A percentile compares a stretch with the other conserved stretches of the same genome.
These are phyloP conservation scores for Ferdinandea cuprea DNA, from an alignment of 2,888 invertebrate species.

Conservation along the genomic window DNA sequence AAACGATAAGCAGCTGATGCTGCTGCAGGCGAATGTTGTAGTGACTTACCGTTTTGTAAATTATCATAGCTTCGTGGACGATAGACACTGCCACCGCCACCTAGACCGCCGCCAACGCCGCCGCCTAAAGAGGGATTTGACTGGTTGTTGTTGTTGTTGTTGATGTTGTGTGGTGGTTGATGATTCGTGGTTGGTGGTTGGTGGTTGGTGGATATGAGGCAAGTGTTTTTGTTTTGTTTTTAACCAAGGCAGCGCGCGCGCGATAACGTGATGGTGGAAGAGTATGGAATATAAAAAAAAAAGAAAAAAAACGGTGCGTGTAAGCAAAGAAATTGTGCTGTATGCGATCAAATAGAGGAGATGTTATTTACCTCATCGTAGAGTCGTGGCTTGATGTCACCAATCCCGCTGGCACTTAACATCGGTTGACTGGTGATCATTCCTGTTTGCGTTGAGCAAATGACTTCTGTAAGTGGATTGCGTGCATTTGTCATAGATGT, in stretches of 20 bases:
- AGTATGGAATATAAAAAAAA: slow-evolving; percentile 76
- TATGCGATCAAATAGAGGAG: slow-evolving; percentile 37
- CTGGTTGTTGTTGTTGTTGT: no score
- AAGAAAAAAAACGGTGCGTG: slow-evolving; percentile 75
- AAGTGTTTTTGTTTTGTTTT: slow-evolving; percentile 47
- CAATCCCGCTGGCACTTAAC: slow-evolving; percentile 82
- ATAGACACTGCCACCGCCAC: slow-evolving; percentile 79
- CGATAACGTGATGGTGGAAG: slow-evolving; percentile 67
- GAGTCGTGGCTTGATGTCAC: slow-evolving; percentile 84
- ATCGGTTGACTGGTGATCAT: slow-evolving; percentile 80
- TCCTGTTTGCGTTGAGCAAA: slow-evolving; percentile 80
- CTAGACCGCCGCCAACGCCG: slow-evolving; percentile 76
- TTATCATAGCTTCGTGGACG: slow-evolving; percentile 83
- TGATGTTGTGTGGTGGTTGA: no score
- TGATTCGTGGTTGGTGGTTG: no score
- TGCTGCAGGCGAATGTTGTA: slow-evolving; percentile 80
- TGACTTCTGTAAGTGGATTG: slow-evolving; percentile 82
- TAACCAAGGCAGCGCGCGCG: slow-evolving; percentile 52
- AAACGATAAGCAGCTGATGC: slow-evolving; percentile 80
- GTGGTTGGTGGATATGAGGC: slow-evolving; percentile 48
- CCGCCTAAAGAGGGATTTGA: slow-evolving; percentile 82
- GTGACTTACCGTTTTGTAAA: slow-evolving; percentile 83
- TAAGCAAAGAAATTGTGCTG: slow-evolving; percentile 75
- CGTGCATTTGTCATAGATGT: slow-evolving; percentile 80
- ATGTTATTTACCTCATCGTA: slow-evolving; percentile 81